These are phyloP conservation scores for Liopterus haemorrhoidalis DNA, from an alignment of 2,888 invertebrate genomes.

Conservation along the genomic window DNA sequence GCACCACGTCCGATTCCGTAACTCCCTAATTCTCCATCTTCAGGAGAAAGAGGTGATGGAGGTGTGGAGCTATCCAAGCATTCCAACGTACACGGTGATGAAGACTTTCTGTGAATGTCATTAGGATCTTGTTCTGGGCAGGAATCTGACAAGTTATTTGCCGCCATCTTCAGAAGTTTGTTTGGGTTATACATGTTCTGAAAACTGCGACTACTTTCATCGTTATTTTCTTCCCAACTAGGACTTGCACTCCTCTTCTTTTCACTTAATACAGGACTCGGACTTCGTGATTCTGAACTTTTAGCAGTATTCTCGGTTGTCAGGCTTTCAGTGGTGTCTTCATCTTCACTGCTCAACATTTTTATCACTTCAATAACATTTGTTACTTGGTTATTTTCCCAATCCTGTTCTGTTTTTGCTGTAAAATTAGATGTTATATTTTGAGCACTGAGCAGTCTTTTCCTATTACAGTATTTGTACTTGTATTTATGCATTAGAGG, in stretches of 20 bases:
- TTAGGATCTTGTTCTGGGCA: slow-evolving; percentile 8
- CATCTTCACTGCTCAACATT: slow-evolving; percentile 18
- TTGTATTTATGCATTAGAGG: slow-evolving; percentile 42
- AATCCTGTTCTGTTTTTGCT: slow-evolving; percentile 12
- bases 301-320: slow-evolving; percentile 11
- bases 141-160: slow-evolving; percentile 16
- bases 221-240: slow-evolving; percentile 11
- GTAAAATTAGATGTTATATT: slow-evolving; percentile 8
- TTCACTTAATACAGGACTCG: slow-evolving; percentile 13
- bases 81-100: slow-evolving; percentile 15
- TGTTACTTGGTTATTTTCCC: slow-evolving; percentile 11
- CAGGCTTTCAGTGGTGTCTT: slow-evolving; percentile 12
- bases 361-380: slow-evolving; percentile 19
- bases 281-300: slow-evolving; percentile 15
- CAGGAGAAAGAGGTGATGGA: slow-evolving; percentile 13
- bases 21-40: slow-evolving; percentile 15
- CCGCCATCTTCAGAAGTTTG: slow-evolving; percentile 16
- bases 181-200: slow-evolving; percentile 18
- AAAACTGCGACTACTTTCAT: neutral
- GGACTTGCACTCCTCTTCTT: slow-evolving; percentile 17
- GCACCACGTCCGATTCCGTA: slow-evolving; percentile 15
- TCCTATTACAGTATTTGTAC: slow-evolving; percentile 45
- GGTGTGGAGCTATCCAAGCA: slow-evolving; percentile 13
- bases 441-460: slow-evolving; percentile 33
- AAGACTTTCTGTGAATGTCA: slow-evolving; percentile 12